These are phyloP conservation scores for Stictocephala bisonia DNA, from an alignment of 2,888 invertebrate genomes.

Conservation along the genomic window DNA sequence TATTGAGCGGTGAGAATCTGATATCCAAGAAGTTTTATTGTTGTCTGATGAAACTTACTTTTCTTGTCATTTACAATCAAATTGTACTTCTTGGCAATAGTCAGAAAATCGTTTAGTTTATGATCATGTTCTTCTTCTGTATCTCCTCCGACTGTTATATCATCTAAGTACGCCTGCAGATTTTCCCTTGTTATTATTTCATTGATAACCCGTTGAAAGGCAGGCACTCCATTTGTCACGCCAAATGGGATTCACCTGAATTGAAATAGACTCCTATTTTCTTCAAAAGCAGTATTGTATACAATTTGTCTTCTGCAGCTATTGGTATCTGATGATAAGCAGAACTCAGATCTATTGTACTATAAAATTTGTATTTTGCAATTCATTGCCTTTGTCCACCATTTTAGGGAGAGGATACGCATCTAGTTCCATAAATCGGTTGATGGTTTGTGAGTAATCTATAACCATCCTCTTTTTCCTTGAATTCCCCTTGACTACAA, in stretches of 20 bases:
- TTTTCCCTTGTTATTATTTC: conserved; percentile 35
- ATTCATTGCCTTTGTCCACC: conserved; percentile 46
- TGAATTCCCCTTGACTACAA: background rate
- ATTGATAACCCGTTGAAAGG: no score
- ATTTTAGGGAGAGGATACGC: conserved; percentile 50
- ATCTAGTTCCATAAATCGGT: conserved; percentile 27
- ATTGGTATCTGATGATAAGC: conserved; percentile 52
- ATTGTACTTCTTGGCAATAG: conserved; percentile 23
- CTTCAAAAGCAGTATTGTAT: no score
- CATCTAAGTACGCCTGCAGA: conserved; percentile 29
- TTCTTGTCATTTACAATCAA: conserved; percentile 33
- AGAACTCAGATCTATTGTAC: conserved; percentile 48
- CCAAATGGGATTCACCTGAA: conserved; percentile 50
- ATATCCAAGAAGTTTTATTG: conserved; percentile 37
- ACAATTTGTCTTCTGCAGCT: conserved; percentile 43
- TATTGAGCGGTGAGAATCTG: conserved; percentile 35
- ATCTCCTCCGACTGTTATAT: conserved; percentile 32
- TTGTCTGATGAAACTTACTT: conserved; percentile 23
- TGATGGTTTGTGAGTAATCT: conserved; percentile 8
- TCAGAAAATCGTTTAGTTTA: conserved; percentile 18
- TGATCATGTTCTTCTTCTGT: conserved; percentile 33
- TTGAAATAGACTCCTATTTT: conserved; percentile 48
- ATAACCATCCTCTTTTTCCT: background rate
- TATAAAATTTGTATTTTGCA: conserved; percentile 47
- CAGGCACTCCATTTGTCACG: conserved; percentile 51